These are phyloP conservation scores for Festucalex cinctus DNA, from an alignment of 2,113 vertebrate species.

Conservation along the genomic window DNA sequence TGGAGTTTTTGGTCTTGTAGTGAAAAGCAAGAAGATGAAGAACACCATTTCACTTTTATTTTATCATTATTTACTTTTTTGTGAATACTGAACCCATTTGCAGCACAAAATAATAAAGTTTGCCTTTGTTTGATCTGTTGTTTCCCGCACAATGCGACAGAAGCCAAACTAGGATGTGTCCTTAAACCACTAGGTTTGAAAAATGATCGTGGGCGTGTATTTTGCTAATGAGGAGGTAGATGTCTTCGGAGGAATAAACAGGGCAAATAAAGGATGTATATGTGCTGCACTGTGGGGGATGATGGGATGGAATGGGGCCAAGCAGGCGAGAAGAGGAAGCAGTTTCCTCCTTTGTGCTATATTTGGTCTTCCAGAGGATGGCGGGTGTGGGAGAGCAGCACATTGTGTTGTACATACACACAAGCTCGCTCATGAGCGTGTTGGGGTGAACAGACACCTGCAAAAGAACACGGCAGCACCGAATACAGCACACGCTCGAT, in stretches of 20 bases:
- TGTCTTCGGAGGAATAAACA: slow-evolving; percentile 60
- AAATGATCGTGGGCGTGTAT: slow-evolving; percentile 56
- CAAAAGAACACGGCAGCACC: slow-evolving; percentile 15
- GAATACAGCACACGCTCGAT: slow-evolving; percentile 1
- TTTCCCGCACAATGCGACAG: slow-evolving; percentile 14
- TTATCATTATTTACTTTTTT: too few species aligned
- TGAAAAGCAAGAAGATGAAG: too few species aligned
- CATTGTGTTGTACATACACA: slow-evolving; percentile 46
- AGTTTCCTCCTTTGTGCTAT: slow-evolving; percentile 67
- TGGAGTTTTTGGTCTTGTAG: too few species aligned
- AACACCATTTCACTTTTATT: too few species aligned
- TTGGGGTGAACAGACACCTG: slow-evolving; percentile 40
- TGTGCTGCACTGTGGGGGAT: slow-evolving; percentile 66
- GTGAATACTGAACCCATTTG: background rate
- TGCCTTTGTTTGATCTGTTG: slow-evolving; percentile 17
- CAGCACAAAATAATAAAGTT: slow-evolving; percentile 9
- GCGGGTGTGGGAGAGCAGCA: slow-evolving; percentile 60
- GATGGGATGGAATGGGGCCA: slow-evolving; percentile 66
- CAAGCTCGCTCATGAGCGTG: slow-evolving; percentile 28
- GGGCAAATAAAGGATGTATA: slow-evolving; percentile 52
- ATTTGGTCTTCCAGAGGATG: slow-evolving; percentile 67
- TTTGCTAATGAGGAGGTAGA: slow-evolving; percentile 60
- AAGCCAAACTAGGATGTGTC: slow-evolving; percentile 28
- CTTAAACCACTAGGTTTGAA: slow-evolving; percentile 44
- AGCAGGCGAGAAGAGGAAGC: slow-evolving; percentile 64